Conservation (phyloP, 2,113 vertebrate genomes). For the Sphaerodactylus townsendi region DNA sequence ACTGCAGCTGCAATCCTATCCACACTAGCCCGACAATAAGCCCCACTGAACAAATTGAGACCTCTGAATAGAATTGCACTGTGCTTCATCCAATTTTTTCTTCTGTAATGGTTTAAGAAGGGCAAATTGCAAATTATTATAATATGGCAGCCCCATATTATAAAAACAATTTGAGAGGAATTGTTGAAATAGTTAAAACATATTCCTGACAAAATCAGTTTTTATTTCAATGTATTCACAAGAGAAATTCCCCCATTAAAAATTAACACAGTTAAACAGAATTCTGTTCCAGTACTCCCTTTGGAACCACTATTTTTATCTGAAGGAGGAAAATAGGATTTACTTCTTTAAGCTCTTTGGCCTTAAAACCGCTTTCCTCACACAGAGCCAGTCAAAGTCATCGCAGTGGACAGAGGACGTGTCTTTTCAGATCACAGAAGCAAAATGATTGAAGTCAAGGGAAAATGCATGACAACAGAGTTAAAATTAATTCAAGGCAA, state of each 20-base stretch:
- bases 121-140: not conserved
- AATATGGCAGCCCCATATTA: not conserved
- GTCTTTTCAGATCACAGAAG: not conserved
- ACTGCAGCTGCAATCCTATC: not conserved
- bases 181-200: not conserved
- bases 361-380: not conserved
- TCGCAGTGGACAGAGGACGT: not conserved
- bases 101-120: not conserved
- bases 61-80: no score
- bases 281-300: not conserved
- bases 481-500: not conserved
- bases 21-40: no score
- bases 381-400: not conserved
- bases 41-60: no score
- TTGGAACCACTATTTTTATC: not conserved
- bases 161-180: not conserved
- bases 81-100: not conserved
- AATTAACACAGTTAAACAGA: not conserved
- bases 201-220: not conserved
- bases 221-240: not conserved
- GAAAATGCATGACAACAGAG: not conserved
- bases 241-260: conserved; percentile 35
- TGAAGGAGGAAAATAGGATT: not conserved
- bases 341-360: conserved; percentile 15
- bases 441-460: not conserved